Conservation (phyloP, 1,140 invertebrate genomes). For the Heliothis subflexa region DNA sequence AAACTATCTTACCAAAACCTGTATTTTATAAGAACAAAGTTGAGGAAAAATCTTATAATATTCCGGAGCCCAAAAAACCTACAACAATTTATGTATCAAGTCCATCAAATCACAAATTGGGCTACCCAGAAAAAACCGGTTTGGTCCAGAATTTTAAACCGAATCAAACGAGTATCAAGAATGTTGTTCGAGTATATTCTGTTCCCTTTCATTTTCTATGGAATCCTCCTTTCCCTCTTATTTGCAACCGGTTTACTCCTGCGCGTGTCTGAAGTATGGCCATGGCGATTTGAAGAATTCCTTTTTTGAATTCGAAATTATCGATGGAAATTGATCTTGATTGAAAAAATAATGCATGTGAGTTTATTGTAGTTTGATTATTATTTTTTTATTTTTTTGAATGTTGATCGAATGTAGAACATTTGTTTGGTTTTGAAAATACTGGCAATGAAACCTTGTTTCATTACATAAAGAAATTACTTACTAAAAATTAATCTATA, state of each 20-base stretch:
- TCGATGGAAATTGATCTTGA: background rate
- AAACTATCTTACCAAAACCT: too few species aligned
- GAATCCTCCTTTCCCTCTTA: constrained; percentile 51
- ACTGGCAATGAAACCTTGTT: too few species aligned
- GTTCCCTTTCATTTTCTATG: constrained; percentile 49
- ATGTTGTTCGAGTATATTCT: background rate
- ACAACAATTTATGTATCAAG: background rate
- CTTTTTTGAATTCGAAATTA: background rate
- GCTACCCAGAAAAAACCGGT: constrained; percentile 5
- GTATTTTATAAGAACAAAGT: too few species aligned
- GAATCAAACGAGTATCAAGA: constrained; percentile 23
- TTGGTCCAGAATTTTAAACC: constrained; percentile 19
- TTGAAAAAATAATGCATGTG: background rate
- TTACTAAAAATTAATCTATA: too few species aligned
- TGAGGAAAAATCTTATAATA: too few species aligned
- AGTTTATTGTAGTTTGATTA: background rate
- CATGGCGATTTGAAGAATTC: constrained; percentile 3
- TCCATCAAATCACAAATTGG: background rate
- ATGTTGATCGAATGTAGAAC: too few species aligned
- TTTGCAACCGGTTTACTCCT: constrained; percentile 40
- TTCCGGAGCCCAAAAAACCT: background rate
- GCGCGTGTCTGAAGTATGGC: background rate
- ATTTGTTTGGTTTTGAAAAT: too few species aligned
- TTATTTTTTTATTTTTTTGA: too few species aligned
- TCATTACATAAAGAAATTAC: too few species aligned